Percentiles rank a stretch among this genome's conserved stretches.
These are phyloP conservation scores for Eupithecia pulchellata DNA, from an alignment of 2,888 invertebrate genomes.

Conservation along the genomic window DNA sequence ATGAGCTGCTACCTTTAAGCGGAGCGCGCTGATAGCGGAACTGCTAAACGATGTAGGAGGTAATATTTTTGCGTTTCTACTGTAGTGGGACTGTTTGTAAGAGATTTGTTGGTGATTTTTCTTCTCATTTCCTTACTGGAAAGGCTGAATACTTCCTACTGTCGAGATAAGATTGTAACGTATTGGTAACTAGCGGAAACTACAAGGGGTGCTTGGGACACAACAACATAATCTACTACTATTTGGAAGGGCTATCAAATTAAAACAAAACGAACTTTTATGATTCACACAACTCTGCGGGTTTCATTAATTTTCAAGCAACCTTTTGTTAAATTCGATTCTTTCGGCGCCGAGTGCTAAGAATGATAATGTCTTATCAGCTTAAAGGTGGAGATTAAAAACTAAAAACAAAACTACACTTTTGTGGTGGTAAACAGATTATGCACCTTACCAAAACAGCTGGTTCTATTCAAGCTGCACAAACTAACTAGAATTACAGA, in stretches of 20 bases:
- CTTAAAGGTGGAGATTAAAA: not conserved
- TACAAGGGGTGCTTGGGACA: not conserved
- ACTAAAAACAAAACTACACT: no score
- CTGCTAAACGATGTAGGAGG: slow-evolving; percentile 8
- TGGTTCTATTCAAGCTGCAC: not conserved
- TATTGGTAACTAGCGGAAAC: not conserved
- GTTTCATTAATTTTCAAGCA: no score
- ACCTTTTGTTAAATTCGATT: not conserved
- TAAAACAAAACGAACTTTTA: not conserved
- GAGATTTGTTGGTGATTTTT: not conserved
- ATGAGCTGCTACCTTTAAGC: slow-evolving; percentile 16
- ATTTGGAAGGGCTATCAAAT: not conserved
- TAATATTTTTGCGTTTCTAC: slow-evolving; percentile 2
- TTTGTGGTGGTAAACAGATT: not conserved
- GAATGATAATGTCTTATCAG: not conserved
- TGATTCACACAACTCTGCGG: no score
- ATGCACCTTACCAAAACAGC: not conserved
- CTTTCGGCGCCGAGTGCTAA: not conserved
- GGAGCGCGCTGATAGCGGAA: not conserved
- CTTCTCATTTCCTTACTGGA: not conserved
- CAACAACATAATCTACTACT: not conserved
- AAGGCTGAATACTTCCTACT: not conserved
- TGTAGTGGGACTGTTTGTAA: slow-evolving; percentile 1
- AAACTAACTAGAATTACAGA: not conserved
- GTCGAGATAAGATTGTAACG: slow-evolving; percentile 2